Percentiles rank a stretch among this genome's conserved stretches.
Conservation (phyloP, 2,113 vertebrate species). For the human region GRCh38 chr14:93332001-93332500, state of each 20-base stretch:
- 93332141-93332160: neutral
- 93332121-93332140: conserved; percentile 51
- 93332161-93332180: neutral
- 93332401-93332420: neutral
- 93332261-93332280: conserved; percentile 39
- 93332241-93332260: conserved; percentile 42
- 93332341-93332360: neutral
- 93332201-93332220: neutral
- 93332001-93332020: conserved; percentile 50
- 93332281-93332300: neutral
- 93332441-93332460: neutral
- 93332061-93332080: neutral
- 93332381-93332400: neutral
- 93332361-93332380: neutral
- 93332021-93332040: neutral
- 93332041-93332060: neutral
- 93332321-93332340: neutral
- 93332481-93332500: neutral
- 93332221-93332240: neutral
- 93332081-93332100: conserved; percentile 26
- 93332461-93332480: conserved; percentile 59
- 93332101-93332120: conserved; percentile 29
- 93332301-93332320: neutral
- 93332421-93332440: neutral
- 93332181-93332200: neutral